Evolutionary conservation across 2,888 invertebrate species (phyloP), one percentile per base, ranked within the genome.

Genomic region (Drosophila meridionalis): DNA sequence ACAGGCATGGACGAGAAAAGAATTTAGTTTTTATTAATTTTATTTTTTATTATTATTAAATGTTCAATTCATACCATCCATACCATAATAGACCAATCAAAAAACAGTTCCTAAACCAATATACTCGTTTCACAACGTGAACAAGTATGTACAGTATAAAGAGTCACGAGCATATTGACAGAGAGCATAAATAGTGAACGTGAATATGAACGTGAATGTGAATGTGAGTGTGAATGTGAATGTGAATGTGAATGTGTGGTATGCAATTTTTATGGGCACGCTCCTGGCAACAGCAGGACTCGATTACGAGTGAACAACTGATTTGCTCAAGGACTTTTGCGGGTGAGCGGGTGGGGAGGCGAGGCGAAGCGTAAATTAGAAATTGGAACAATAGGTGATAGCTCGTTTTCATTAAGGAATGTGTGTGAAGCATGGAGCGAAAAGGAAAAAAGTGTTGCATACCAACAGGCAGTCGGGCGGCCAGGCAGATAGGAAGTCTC

Each of bases 341-440:
- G 28, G 26, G 14, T 26, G 52, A 28, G 40, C 28, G 28, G 26
- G 14, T 26, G 52, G 47, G 20, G 20, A 6, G 34, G 0, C 7
- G 12, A 7, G n/a, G n/a, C 32, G 20, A 66, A 47, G 85, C 62
- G 69, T 43, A 87, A 89, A 87, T 86, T 87, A 87, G 87, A 87
- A 85, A 87, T 73, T 87, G 90, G 90, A 87, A 87, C 88, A 89
- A 87, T 89, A 85, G 90, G 81, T 88, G 73, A 75, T 50, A 42
- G 55, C 58, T 75, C 73, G 75, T 70, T 87, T 77, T 87, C 84
- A 84, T 84, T 84, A 84, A 77, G 85, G 84, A 87, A 87, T 84
- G 52, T 48, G 53, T 61, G 32, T 30, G 48, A 43, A 43, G 45
- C 20, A 26, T 45, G 20, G 26, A 45, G 58, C 14, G 34, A n/a